These are phyloP conservation scores for Chelmon rostratus DNA, from an alignment of 2,797 vertebrate genomes.

Conservation along the genomic window DNA sequence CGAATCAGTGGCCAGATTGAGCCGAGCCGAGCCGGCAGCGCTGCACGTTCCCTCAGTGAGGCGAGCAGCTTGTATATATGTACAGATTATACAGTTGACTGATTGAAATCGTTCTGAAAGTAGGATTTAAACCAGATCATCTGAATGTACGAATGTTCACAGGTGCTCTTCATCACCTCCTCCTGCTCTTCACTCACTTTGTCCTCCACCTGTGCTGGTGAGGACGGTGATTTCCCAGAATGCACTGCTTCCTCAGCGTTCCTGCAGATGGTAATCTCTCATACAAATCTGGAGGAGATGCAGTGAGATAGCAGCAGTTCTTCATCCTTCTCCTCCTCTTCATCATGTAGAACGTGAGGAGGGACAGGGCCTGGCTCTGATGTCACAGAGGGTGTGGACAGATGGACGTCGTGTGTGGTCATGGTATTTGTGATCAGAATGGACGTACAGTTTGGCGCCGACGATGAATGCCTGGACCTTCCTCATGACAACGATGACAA, in stretches of 20 bases:
- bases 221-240: neutral
- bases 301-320: neutral
- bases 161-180: neutral
- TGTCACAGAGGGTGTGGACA: neutral
- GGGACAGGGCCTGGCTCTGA: neutral
- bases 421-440: neutral
- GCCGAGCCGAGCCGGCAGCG: too few species aligned
- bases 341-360: too few species aligned
- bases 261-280: neutral
- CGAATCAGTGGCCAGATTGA: too few species aligned
- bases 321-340: neutral
- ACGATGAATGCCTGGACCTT: neutral
- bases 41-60: too few species aligned
- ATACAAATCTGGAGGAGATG: neutral
- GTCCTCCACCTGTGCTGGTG: neutral
- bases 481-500: neutral
- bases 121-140: too few species aligned
- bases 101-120: too few species aligned
- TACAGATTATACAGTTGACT: too few species aligned
- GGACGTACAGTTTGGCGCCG: neutral
- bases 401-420: neutral
- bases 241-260: neutral
- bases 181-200: neutral
- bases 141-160: slow-evolving; percentile 1
- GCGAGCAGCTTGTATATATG: too few species aligned